Conservation (phyloP, 2,797 vertebrate genomes). For the Channallabes apus region DNA sequence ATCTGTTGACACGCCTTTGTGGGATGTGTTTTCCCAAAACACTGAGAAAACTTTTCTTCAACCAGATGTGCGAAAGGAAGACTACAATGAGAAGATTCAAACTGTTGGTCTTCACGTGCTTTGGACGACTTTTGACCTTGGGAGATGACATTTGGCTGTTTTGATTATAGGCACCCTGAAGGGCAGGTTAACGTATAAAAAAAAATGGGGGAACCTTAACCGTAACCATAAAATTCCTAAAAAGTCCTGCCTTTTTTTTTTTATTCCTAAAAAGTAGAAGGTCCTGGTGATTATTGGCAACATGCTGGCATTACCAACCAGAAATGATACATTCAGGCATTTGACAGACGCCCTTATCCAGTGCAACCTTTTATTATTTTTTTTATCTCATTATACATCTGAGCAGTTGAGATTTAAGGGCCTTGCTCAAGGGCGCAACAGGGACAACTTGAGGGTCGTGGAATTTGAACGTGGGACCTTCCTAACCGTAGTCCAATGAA, state of each 20-base stretch:
- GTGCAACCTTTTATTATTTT: no score
- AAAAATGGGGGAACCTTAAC: not conserved
- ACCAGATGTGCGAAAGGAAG: not conserved
- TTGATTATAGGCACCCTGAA: not conserved
- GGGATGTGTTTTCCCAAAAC: conserved; percentile 7
- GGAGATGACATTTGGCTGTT: not conserved
- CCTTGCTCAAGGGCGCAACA: no score
- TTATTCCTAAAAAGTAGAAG: not conserved
- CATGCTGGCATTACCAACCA: not conserved
- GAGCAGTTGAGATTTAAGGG: no score
- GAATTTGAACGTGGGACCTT: no score
- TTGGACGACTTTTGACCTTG: not conserved
- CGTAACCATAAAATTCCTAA: not conserved
- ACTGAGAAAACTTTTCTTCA: not conserved
- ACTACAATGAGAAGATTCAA: not conserved
- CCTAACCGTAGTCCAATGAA: no score
- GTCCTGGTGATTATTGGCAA: not conserved
- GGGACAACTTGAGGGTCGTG: no score
- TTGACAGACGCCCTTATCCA: no score
- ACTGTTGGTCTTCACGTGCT: not conserved
- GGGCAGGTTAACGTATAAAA: not conserved
- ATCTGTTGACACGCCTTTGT: not conserved
- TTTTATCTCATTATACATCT: no score
- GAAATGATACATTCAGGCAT: no score
- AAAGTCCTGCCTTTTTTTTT: not conserved